Conservation (phyloP, 1,140 invertebrate genomes). For the Magallana gigas region DNA sequence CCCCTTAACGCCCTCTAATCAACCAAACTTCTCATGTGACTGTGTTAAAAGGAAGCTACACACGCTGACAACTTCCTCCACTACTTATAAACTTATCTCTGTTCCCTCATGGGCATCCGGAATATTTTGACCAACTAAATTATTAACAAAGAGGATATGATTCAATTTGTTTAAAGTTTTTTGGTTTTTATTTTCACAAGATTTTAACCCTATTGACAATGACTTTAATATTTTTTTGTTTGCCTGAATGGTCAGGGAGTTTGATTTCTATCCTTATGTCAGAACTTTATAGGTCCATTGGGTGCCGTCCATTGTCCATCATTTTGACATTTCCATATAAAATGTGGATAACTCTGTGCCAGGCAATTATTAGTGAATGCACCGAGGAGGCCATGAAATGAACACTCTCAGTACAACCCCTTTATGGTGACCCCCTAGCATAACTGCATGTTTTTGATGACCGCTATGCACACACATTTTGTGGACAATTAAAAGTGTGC, state of each 20-base stretch:
- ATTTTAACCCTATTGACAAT: neutral
- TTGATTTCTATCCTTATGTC: neutral
- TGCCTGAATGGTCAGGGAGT: neutral
- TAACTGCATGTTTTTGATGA: neutral
- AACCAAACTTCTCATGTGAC: conserved; percentile 14
- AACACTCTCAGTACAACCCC: neutral
- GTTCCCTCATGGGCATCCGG: conserved; percentile 1
- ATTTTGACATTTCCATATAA: conserved; percentile 11
- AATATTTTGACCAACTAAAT: conserved; percentile 22
- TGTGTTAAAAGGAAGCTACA: neutral
- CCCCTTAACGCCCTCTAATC: neutral
- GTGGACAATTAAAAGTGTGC: conserved; percentile 2
- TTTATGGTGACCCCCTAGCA: neutral
- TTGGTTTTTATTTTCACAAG: neutral
- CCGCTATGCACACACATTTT: neutral
- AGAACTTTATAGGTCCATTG: neutral
- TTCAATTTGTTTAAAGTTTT: neutral
- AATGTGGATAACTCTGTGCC: neutral
- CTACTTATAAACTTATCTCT: conserved; percentile 33
- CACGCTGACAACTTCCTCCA: neutral
- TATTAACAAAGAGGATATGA: neutral
- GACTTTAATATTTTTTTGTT: neutral
- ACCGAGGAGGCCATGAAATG: neutral
- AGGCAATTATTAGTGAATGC: neutral
- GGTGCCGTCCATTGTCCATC: neutral